Percentiles rank a stretch among this genome's conserved stretches.
Conservation (phyloP, 2,888 invertebrate genomes). For the Parnassius glacialis region DNA sequence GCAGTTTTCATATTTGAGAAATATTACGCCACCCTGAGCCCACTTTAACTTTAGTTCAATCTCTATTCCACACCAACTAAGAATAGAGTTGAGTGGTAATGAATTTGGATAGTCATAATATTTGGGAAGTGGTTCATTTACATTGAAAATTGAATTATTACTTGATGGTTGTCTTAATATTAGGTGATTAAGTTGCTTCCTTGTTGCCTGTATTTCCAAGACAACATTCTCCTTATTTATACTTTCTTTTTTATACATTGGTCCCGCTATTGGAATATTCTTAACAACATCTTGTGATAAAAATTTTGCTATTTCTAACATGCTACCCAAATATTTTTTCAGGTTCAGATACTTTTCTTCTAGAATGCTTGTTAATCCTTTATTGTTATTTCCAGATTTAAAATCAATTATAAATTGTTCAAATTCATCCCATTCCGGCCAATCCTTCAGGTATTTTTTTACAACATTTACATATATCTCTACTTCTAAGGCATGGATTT, state of each 20-base stretch:
- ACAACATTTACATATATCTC: constrained; percentile 61
- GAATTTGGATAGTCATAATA: constrained; percentile 34
- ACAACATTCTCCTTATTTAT: constrained; percentile 36
- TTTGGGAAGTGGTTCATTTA: constrained; percentile 28
- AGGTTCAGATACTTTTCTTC: constrained; percentile 49
- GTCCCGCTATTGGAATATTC: constrained; percentile 29
- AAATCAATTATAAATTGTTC: constrained; percentile 45
- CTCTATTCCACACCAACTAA: constrained; percentile 46
- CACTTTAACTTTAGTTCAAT: constrained; percentile 34
- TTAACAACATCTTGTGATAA: constrained; percentile 39
- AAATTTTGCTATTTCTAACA: constrained; percentile 42
- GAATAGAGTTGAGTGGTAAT: constrained; percentile 37
- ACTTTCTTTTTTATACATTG: constrained; percentile 5
- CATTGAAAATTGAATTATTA: constrained; percentile 50
- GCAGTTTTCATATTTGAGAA: constrained; percentile 35
- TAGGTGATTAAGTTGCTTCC: constrained; percentile 47
- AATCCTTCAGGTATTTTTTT: constrained; percentile 63
- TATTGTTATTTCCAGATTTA: constrained; percentile 36
- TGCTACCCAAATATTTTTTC: constrained; percentile 47
- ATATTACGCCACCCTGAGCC: constrained; percentile 20
- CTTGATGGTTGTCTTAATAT: constrained; percentile 44
- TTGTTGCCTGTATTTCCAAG: constrained; percentile 47
- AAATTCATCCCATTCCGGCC: constrained; percentile 67
- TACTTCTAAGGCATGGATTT: constrained; percentile 50
- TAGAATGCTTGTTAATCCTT: constrained; percentile 41